Percentiles rank a stretch among this genome's conserved stretches.
Evolutionary conservation across 2,888 invertebrate species (phyloP).

Genomic region (Cosmia pyralina): DNA sequence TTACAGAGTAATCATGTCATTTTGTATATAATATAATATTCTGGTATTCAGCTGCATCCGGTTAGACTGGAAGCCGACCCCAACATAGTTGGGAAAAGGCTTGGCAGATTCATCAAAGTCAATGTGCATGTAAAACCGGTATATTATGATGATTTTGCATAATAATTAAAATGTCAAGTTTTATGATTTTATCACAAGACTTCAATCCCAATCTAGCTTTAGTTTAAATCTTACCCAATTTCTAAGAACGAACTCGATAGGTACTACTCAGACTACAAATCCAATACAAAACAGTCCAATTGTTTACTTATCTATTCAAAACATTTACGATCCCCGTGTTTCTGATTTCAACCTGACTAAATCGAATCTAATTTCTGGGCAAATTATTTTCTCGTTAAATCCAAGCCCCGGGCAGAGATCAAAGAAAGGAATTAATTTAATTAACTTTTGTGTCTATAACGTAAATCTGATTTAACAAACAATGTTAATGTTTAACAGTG

Average conservation of each 20-base stretch:
- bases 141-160: too few species aligned
- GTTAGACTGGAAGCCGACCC: too few species aligned
- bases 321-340: constrained; percentile 52
- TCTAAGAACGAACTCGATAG: constrained; percentile 27
- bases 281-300: constrained; percentile 48
- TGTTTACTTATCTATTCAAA: constrained; percentile 61
- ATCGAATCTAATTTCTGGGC: constrained; percentile 63
- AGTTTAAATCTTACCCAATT: background rate
- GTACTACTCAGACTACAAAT: constrained; percentile 14
- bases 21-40: too few species aligned
- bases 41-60: too few species aligned
- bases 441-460: constrained; percentile 69
- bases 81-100: too few species aligned
- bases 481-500: constrained; percentile 30
- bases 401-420: constrained; percentile 65
- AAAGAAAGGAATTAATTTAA: constrained; percentile 71
- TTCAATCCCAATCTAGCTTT: background rate
- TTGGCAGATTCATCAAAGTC: too few species aligned
- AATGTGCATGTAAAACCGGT: too few species aligned
- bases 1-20: too few species aligned
- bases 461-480: constrained; percentile 50
- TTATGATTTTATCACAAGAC: too few species aligned
- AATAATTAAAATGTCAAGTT: too few species aligned
- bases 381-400: constrained; percentile 67
- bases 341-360: constrained; percentile 62